Base-by-base conservation (phyloP, 2,113 vertebrate species). In the Coryphaenoides rupestris region DNA sequence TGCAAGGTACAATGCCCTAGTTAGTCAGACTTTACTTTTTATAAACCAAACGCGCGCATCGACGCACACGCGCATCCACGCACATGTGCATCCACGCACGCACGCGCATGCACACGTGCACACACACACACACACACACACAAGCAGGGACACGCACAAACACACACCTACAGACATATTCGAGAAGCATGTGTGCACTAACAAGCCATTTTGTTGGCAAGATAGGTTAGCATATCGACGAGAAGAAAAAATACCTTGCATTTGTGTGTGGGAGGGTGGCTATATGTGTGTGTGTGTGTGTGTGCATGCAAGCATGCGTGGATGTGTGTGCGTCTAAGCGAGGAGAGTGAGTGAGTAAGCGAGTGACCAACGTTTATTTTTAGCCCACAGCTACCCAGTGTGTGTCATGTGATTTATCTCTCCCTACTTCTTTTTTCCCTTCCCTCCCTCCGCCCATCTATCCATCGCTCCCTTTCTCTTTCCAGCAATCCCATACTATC, bases 401-500 rank as follows among this genome's bases (percentile, higher is more conserved):
- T 84, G 82, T 84, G 82, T 89, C 86, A 87, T 83, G 81, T 88
- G 87, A 85, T 77, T 67, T 74, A 73, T 66, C 66, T 65, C 70
- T 60, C 57, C 60, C 63, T 54, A 68, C 65, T 64, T 70, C 76
- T 70, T 71, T 47, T 64, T 72, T 19, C 66, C 22, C n/a, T n/a
- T 9, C 45, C 3, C 45, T 61, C 49, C 62, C 57, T 49, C 69
- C 53, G 23, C 26, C 26, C n/a, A 54, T 49, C 28, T 26, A 19
- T 50, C 69, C 53, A 28, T 63, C 28, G n/a, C 28, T 53, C 65
- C 24, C 17, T 46, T 47, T 53, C 24, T 15, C 59, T 17, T 21
- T 21, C 19, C 13, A 24, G 47, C 33, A 17, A 6, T 40, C 52
- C 58, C 68, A 52, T 40, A 50, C 71, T 21, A 33, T 54, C 69